phyloP scores from a whole-genome alignment of 2,797 vertebrate species.

The Amazona ochrocephala region DNA sequence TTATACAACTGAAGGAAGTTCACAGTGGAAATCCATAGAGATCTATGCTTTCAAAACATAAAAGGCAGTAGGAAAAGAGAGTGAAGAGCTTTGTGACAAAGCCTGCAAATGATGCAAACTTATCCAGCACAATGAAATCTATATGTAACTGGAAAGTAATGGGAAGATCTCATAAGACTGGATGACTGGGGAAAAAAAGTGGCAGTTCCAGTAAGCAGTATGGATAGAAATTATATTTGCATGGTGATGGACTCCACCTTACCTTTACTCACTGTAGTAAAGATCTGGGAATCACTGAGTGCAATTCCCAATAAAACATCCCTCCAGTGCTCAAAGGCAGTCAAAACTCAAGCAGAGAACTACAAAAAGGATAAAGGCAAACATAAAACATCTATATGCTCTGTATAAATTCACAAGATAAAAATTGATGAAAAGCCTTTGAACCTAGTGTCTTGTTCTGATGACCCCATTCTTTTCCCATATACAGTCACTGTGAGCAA shows the following conservation, averaged over 20 bases:
- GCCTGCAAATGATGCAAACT: not conserved
- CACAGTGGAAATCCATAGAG: not conserved
- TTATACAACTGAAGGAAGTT: not conserved
- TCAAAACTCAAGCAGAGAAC: not conserved
- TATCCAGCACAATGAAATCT: not conserved
- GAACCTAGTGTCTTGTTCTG: not conserved
- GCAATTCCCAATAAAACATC: not conserved
- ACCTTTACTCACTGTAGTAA: not conserved
- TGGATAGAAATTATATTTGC: not conserved
- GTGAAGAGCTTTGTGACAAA: not conserved
- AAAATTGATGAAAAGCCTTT: constrained; percentile 13
- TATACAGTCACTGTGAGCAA: constrained; percentile 12
- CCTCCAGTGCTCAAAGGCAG: not conserved
- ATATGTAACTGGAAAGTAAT: not conserved
- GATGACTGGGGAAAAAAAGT: not conserved
- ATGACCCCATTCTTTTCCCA: constrained; percentile 35
- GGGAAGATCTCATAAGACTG: not conserved
- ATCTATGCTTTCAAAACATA: not conserved
- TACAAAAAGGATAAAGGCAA: not conserved
- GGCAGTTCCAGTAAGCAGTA: not conserved
- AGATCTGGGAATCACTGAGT: not conserved
- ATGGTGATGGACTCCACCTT: not conserved
- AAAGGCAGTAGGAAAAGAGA: not conserved
- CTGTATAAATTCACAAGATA: constrained; percentile 4
- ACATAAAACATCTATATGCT: not conserved